phyloP scores from a whole-genome alignment of 2,797 vertebrate genomes.

The Euthynnus affinis region DNA sequence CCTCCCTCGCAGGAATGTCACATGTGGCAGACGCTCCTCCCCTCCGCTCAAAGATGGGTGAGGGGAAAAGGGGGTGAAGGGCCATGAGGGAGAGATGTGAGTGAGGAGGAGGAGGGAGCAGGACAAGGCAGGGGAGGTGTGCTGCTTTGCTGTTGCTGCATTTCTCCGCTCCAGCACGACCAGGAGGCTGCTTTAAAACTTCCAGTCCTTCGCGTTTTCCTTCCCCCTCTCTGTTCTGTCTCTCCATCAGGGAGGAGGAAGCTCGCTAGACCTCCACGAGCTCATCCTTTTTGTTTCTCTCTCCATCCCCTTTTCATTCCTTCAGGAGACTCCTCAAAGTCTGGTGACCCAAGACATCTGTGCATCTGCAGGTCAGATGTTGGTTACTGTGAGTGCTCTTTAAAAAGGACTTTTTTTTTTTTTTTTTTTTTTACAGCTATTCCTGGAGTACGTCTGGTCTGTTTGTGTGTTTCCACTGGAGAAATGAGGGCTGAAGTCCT shows the following conservation, averaged over 20 bases:
- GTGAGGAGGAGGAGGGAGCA: conserved; percentile 31
- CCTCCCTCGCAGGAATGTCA: conserved; percentile 70
- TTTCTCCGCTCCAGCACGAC: conserved; percentile 37
- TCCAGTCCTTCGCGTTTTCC: conserved; percentile 40
- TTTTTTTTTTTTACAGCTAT: conserved; percentile 30
- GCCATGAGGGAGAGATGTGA: conserved; percentile 76
- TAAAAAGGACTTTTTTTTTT: neutral
- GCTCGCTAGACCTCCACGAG: conserved; percentile 37
- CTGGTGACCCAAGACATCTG: conserved; percentile 8
- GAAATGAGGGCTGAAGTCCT: conserved; percentile 71
- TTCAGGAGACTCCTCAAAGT: conserved; percentile 7
- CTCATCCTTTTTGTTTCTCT: conserved; percentile 51
- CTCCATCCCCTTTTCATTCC: conserved; percentile 40
- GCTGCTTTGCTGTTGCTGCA: conserved; percentile 38
- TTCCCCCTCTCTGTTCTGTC: conserved; percentile 37
- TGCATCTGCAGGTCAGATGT: conserved; percentile 73
- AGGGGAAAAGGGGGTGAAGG: conserved; percentile 79
- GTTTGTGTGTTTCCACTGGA: neutral
- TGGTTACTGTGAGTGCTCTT: neutral
- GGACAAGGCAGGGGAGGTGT: conserved; percentile 52
- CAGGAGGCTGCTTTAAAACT: conserved; percentile 52
- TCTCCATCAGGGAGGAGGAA: conserved; percentile 42
- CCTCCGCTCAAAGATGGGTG: conserved; percentile 61
- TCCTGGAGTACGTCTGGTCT: neutral
- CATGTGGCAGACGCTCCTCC: conserved; percentile 76